Conservation (phyloP, 2,113 vertebrate genomes). For the Nothoprocta pentlandii region DNA sequence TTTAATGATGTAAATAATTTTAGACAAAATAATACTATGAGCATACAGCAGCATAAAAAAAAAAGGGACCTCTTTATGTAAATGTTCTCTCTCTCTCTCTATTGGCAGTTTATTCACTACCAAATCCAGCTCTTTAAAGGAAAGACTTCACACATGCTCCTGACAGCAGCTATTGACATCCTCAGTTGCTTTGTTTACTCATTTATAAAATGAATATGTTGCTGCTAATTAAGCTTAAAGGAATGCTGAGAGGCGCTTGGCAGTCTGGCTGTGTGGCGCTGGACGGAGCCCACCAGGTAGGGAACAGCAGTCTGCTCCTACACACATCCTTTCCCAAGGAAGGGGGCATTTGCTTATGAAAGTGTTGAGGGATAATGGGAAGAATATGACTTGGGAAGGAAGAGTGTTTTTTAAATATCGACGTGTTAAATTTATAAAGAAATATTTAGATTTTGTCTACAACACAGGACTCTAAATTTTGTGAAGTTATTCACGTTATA, state of each 20-base stretch:
- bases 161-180: neutral
- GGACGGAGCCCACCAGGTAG: fast-evolving
- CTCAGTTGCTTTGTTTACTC: neutral
- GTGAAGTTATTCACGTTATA: neutral
- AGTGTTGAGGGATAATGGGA: neutral
- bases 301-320: neutral
- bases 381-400: neutral
- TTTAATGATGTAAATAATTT: neutral
- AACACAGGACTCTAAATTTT: neutral
- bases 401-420: neutral
- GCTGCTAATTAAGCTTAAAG: neutral
- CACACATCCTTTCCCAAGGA: fast-evolving
- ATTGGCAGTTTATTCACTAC: neutral
- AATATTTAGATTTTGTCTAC: neutral
- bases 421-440: neutral
- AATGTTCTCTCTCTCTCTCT: neutral
- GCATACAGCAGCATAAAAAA: neutral
- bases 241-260: neutral
- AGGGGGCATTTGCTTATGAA: neutral
- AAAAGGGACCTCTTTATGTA: neutral
- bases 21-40: neutral
- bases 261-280: neutral
- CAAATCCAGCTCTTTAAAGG: neutral
- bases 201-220: neutral
- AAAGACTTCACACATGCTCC: neutral